Evolutionary conservation across 2,888 invertebrate species (phyloP), one percentile per base, ranked within the genome.

Genomic region (Meandrusa payeni): DNA sequence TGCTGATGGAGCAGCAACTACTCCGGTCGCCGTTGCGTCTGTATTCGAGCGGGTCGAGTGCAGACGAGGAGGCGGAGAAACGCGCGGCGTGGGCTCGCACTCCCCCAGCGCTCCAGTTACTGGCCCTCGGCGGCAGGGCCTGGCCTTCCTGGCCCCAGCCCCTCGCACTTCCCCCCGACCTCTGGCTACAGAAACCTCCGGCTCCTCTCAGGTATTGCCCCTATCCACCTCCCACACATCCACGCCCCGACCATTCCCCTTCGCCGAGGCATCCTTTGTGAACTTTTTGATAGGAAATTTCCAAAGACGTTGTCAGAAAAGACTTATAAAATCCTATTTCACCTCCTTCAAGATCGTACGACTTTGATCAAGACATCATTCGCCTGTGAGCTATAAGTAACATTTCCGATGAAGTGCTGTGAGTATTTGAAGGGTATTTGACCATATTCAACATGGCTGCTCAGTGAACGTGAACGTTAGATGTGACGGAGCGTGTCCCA

Each of bases 151-250:
- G 42, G 42, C 36, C 36, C 1, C 42, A 42, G 23, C 42, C 42
- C 5, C 36, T 42, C 5, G 36, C 34, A 19, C 86, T 95, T 37
- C 95, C 96, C 57, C 96, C 96, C 49, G 96, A 97, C 69, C 94
- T 96, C 5, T 97, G 97, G 90, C 94, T 97, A 92, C 97, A 96
- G 89, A 97, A 97, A 73, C 95, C 95, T 0, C 89, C 88, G 1
- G 63, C 86, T 17, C 87, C 90, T 1, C 82, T 91, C 6, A 89
- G 91, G 59, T 87, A 87, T 68, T 91, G 91, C 64, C 90, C 91
- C 5, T 91, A 91, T 56, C 91, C 91, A n/a, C 90, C 91, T 6
- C 87, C 86, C 10, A 51, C 81, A 41, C 82, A 76, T 51, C 72
- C 66, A 15, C 63, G 80, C 31, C 67, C 69, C 9, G 83, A 81